Evolutionary conservation across 2,888 invertebrate species (phyloP), one percentile per base, ranked within the genome.

Genomic region (Zhuqinia jingwanae): DNA sequence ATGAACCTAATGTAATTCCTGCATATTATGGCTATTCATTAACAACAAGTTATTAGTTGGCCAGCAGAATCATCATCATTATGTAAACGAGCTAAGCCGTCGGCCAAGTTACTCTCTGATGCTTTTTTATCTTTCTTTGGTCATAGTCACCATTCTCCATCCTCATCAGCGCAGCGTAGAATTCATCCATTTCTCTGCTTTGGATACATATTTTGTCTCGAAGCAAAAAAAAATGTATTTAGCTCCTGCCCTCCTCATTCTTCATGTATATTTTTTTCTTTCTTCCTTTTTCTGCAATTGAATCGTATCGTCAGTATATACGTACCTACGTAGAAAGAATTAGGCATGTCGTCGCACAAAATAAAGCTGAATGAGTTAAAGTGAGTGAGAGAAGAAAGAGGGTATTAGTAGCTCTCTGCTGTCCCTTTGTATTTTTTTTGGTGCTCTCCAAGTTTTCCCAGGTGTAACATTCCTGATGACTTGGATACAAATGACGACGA

Each of bases 1-100:
- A 45, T 65, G 30, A 65, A 42, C 36, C 13, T 30, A 58, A 42
- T 36, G 58, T 81, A 81, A 81, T 73, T 81, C 60, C 60, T 47
- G 70, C 53, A 70, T 70, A 45, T 15, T 73, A 73, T 73, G 50
- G 79, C 79, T 45, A 27, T 68, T 73, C 68, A 73, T 81, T 81
- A 73, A 5, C 27, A 60, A 70, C 68, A 73, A 73, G 45, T 58
- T n/a, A n/a, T n/a, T 60, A 47, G 80, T 45, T 80, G 56, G 81
- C 47, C 60, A 60, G 58, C 56, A 42, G 20, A 73, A 22, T 56
- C 20, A 60, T 77, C 60, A 50, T 58, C 20, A 47, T 25, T 42
- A 13, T 11, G 17, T 13, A 36, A 58, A 45, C 56, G 73, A 50
- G 56, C 42, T 58, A 42, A 25, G 63, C 47, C n/a, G 79, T 47